Conservation (phyloP, 92 coral and sea anemone species). For the Pocillopora grandis region DNA sequence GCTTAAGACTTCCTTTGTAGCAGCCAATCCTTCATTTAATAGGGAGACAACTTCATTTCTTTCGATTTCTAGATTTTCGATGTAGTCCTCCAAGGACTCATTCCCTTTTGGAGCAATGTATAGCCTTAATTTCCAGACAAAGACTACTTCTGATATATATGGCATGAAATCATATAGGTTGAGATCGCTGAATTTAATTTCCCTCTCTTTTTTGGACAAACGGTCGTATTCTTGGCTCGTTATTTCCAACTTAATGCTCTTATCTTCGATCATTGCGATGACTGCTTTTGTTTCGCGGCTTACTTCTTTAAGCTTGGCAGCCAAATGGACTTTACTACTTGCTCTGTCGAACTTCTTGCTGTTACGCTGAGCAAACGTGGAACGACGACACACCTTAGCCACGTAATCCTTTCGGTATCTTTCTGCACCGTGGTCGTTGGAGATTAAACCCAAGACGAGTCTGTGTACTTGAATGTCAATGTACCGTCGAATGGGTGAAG, state of each 20-base stretch:
- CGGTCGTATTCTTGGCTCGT: slow-evolving; percentile 39
- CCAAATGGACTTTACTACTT: slow-evolving; percentile 60
- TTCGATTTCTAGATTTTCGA: neutral
- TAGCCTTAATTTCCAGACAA: slow-evolving; percentile 62
- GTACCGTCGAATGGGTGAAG: slow-evolving; percentile 95
- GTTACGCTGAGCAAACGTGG: slow-evolving; percentile 72
- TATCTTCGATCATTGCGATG: slow-evolving; percentile 55
- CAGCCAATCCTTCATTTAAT: neutral
- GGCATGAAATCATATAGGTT: slow-evolving; percentile 48
- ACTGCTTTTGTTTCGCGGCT: slow-evolving; percentile 47
- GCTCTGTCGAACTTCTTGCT: slow-evolving; percentile 67
- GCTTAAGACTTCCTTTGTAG: neutral
- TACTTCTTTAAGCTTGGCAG: slow-evolving; percentile 52
- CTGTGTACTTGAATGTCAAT: slow-evolving; percentile 89
- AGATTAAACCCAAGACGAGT: slow-evolving; percentile 32
- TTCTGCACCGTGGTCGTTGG: neutral
- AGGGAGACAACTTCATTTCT: neutral
- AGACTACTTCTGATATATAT: slow-evolving; percentile 6
- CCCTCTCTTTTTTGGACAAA: slow-evolving; percentile 48
- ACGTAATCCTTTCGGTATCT: slow-evolving; percentile 51
- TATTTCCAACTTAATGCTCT: slow-evolving; percentile 45
- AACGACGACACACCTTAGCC: slow-evolving; percentile 71
- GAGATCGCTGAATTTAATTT: slow-evolving; percentile 58
- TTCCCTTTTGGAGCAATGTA: slow-evolving; percentile 34
- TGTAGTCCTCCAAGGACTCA: neutral